These are phyloP conservation scores for Hybos culiciformis DNA, from an alignment of 2,888 invertebrate genomes.

Conservation along the genomic window DNA sequence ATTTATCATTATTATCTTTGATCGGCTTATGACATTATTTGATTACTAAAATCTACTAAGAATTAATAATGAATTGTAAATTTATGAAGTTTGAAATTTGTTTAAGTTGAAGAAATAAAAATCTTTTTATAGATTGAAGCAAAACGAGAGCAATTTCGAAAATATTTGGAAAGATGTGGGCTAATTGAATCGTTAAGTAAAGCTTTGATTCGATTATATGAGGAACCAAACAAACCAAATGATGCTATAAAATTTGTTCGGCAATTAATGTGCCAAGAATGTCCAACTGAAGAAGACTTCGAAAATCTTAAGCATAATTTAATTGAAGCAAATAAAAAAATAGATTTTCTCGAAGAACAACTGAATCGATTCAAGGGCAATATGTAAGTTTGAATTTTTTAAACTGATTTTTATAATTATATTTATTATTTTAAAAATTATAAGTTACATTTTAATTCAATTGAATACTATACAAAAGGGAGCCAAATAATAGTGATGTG, in stretches of 20 bases:
- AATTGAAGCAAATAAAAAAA: constrained; percentile 26
- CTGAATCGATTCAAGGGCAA: constrained; percentile 23
- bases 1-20: no score
- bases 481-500: background rate
- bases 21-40: no score
- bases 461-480: background rate
- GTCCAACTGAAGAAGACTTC: constrained; percentile 31
- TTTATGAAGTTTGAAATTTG: no score
- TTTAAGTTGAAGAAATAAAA: no score
- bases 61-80: no score
- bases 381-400: constrained; percentile 21
- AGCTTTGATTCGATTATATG: constrained; percentile 33
- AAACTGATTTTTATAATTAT: no score
- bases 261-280: constrained; percentile 32
- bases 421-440: no score
- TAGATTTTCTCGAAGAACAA: constrained; percentile 27
- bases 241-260: constrained; percentile 34
- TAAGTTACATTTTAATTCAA: background rate
- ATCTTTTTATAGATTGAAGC: constrained; percentile 26
- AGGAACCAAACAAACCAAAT: constrained; percentile 33
- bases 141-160: constrained; percentile 34
- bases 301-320: constrained; percentile 28
- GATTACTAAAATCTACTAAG: no score
- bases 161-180: constrained; percentile 33
- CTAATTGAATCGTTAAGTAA: constrained; percentile 34